A percentile compares a stretch with the other conserved stretches of the same genome.
Evolutionary conservation across 2,113 vertebrate species (phyloP).

Genomic region (Scopus umbretta): DNA sequence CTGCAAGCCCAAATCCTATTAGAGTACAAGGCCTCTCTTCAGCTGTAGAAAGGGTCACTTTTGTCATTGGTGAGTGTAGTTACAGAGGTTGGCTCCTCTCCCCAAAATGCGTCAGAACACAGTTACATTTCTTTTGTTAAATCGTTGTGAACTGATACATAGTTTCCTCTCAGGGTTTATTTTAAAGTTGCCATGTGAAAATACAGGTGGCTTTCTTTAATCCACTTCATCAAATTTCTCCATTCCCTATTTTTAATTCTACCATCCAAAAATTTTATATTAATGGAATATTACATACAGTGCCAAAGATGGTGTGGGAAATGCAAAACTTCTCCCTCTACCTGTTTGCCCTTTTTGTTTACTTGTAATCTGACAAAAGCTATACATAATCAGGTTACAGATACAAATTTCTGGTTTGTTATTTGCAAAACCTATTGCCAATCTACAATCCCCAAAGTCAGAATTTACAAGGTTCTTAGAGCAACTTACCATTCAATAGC

Average conservation of each 20-base stretch:
- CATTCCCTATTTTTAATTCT: not conserved
- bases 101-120: not conserved
- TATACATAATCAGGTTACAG: not conserved
- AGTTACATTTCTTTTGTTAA: not conserved
- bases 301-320: not conserved
- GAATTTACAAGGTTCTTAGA: not conserved
- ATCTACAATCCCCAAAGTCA: not conserved
- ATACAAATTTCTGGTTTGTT: not conserved
- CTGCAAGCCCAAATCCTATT: not conserved
- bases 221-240: not conserved
- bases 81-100: not conserved
- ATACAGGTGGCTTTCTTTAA: not conserved
- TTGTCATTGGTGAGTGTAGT: not conserved
- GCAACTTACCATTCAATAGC: conserved; percentile 82
- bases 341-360: not conserved
- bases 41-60: not conserved
- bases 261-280: not conserved
- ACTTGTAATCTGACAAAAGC: not conserved
- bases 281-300: not conserved
- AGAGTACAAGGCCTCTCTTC: not conserved
- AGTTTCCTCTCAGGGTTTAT: not conserved
- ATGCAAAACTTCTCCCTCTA: not conserved
- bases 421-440: not conserved
- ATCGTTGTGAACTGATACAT: not conserved
- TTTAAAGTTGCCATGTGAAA: not conserved